A percentile compares a stretch with the other conserved stretches of the same genome.
phyloP scores from a whole-genome alignment of 2,888 invertebrate genomes.

The Epicampocera succincta region DNA sequence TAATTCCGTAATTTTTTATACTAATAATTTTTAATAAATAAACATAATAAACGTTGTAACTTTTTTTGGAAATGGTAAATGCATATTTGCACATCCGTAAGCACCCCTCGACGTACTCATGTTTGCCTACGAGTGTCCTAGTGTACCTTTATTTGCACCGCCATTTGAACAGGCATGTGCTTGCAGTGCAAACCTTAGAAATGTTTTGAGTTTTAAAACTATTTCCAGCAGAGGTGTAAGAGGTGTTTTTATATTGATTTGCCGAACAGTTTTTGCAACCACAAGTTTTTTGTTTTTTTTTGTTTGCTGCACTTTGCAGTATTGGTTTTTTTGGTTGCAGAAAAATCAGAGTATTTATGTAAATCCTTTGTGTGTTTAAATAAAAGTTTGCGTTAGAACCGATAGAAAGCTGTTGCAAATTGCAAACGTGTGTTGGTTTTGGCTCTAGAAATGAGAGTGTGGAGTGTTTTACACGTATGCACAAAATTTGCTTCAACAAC shows the following conservation, averaged over 20 bases:
- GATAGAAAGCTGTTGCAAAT: conserved; percentile 32
- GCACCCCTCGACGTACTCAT: too few species aligned
- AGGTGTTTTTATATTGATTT: conserved; percentile 8
- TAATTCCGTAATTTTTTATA: too few species aligned
- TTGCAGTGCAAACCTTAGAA: neutral
- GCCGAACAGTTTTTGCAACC: conserved; percentile 5
- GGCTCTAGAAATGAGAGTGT: neutral
- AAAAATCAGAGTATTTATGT: conserved; percentile 27
- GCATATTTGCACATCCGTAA: too few species aligned
- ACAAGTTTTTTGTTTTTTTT: neutral
- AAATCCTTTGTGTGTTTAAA: conserved; percentile 24
- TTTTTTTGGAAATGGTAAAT: too few species aligned
- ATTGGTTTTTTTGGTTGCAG: neutral
- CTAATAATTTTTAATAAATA: too few species aligned
- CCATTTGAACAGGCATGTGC: neutral
- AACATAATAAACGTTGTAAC: too few species aligned
- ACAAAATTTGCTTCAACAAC: conserved; percentile 42
- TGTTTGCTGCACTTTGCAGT: neutral
- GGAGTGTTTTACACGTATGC: conserved; percentile 4
- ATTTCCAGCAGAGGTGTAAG: neutral
- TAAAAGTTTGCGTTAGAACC: conserved; percentile 13
- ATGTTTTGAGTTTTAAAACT: neutral
- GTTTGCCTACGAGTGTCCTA: too few species aligned
- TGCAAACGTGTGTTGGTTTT: conserved; percentile 34
- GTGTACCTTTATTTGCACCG: too few species aligned